These are phyloP conservation scores for Coptotermes formosanus DNA, from an alignment of 1,140 invertebrate genomes.

Conservation along the genomic window DNA sequence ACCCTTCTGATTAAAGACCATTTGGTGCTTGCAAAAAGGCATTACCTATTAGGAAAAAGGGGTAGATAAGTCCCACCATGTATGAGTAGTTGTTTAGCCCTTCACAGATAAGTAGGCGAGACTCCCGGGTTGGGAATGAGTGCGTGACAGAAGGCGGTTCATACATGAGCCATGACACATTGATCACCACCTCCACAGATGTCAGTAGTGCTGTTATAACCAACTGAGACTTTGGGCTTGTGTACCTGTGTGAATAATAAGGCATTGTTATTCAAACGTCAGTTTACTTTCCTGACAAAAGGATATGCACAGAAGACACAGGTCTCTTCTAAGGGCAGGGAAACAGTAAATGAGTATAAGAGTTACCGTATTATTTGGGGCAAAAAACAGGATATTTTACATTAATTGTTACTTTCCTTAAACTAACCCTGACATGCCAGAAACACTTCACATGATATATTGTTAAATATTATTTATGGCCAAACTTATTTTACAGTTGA, in stretches of 20 bases:
- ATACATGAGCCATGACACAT: constrained; percentile 52
- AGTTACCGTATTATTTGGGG: no score
- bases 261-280: constrained; percentile 38
- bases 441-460: no score
- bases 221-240: constrained; percentile 54
- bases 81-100: constrained; percentile 56
- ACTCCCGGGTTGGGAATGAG: constrained; percentile 49
- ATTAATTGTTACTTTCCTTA: no score
- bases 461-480: no score
- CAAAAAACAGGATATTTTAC: no score
- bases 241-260: constrained; percentile 45
- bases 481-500: no score
- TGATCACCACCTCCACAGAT: constrained; percentile 55
- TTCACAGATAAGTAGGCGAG: constrained; percentile 48
- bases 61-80: constrained; percentile 56
- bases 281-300: neutral
- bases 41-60: constrained; percentile 53
- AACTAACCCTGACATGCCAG: no score
- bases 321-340: no score
- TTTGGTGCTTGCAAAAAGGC: neutral
- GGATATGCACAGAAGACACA: no score
- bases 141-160: constrained; percentile 48
- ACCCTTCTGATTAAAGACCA: no score
- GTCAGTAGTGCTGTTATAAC: constrained; percentile 55
- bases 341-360: no score